Evolutionary conservation across 2,797 vertebrate species (phyloP), one percentile per base, ranked within the genome.

Genomic region (Myotis myotis): DNA sequence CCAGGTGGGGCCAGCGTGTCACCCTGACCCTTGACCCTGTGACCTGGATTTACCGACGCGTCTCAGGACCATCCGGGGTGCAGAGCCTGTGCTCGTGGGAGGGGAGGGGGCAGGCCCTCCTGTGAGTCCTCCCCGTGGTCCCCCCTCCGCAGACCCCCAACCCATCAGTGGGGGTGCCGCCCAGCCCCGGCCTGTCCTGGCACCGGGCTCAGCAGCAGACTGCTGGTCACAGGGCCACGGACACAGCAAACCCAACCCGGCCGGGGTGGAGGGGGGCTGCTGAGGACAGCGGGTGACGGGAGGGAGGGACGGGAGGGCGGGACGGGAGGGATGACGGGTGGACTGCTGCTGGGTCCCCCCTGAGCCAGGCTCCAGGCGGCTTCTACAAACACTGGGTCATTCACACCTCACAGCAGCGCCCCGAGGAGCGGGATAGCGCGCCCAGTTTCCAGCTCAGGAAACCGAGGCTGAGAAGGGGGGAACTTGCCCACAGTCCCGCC

Each of bases 371-470:
- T 89, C 60, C 38, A 8, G 1, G 25, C 41, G 49, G 55, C 41
- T 41, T 11, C 22, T 17, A 51, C 16, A 86, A 12, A 30, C 16
- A 2, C 2, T 2, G 44, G 28, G 11, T 51, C 49, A 0, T 5
- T 9, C 7, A 5, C 2, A 47, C 75, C 79, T 92, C 81, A 55
- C 20, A 19, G 28, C 62, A 94, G 62, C 30, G 76, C 81, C 62
- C 36, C 62, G 36, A 75, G 49, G 91, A 60, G 7, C 10, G 5
- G 3, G 20, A 30, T 0, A 22, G 4, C 0, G 5, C 0, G 1
- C 4, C 55, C 19, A 0, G 22, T 55, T 20, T 20, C 4, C 12
- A 28, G 92, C 30, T 7, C 19, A 76, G 76, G n/a, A 79, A 41
- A 30, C 23, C 0, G 1, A 93, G 81, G 64, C 9, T 23, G 47